These are phyloP conservation scores for Drepana arcuata DNA, from an alignment of 1,140 invertebrate species.

Conservation along the genomic window DNA sequence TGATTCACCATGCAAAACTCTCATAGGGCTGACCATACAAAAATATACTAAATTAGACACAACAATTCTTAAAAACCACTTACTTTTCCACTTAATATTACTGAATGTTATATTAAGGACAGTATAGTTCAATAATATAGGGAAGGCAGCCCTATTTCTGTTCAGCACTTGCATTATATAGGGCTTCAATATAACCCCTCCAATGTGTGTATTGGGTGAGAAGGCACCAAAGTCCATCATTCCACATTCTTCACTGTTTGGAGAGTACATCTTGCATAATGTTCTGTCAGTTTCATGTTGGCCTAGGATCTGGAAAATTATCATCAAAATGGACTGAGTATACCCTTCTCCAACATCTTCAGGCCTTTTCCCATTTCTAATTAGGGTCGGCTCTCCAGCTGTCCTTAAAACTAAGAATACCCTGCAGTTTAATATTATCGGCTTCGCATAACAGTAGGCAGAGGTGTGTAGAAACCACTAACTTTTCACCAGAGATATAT, in stretches of 20 bases:
- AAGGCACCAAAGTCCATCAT: constrained; percentile 43
- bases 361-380: too few relatives aligned
- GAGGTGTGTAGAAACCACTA: too few relatives aligned
- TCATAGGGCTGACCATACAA: too few relatives aligned
- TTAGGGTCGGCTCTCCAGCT: too few relatives aligned
- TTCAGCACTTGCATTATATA: constrained; percentile 25
- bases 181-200: constrained; percentile 46
- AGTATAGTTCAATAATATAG: constrained; percentile 40
- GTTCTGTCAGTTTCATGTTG: constrained; percentile 30
- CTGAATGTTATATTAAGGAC: constrained; percentile 58
- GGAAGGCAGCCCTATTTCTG: constrained; percentile 2
- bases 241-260: constrained; percentile 41
- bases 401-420: too few relatives aligned
- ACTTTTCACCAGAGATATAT: too few relatives aligned
- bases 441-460: too few relatives aligned
- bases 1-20: too few relatives aligned
- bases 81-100: constrained; percentile 65
- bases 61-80: constrained; percentile 28
- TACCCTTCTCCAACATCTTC: too few relatives aligned
- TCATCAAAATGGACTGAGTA: too few relatives aligned
- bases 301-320: constrained; percentile 39
- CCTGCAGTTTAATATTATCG: too few relatives aligned
- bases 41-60: too few relatives aligned
- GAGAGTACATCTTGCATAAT: constrained; percentile 39
- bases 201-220: constrained; percentile 38